Evolutionary conservation across 1,140 invertebrate species (phyloP).

Genomic region (Eupeodes corollae): DNA sequence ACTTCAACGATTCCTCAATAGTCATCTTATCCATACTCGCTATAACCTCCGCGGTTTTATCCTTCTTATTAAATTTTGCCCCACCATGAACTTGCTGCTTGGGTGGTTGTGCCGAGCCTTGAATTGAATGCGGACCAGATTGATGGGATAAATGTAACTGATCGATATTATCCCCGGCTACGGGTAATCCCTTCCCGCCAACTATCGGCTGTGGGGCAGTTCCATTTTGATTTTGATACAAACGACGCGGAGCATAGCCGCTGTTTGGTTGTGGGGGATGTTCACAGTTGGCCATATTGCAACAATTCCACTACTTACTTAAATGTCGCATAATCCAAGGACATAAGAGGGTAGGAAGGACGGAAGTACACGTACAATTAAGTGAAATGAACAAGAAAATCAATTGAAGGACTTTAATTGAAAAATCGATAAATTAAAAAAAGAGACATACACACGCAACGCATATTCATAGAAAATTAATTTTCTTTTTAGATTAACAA

Average conservation of each 20-base stretch:
- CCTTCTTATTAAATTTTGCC: slow-evolving; percentile 18
- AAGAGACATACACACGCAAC: too few species aligned
- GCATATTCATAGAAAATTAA: too few species aligned
- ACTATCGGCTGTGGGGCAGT: background rate
- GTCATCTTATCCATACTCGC: slow-evolving; percentile 13
- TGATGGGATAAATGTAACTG: slow-evolving; percentile 13
- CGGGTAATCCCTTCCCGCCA: slow-evolving; percentile 4
- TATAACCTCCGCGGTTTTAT: slow-evolving; percentile 16
- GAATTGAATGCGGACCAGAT: background rate
- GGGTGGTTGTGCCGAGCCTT: slow-evolving; percentile 6
- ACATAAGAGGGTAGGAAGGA: too few species aligned
- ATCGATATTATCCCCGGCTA: slow-evolving; percentile 10
- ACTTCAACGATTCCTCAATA: slow-evolving; percentile 22
- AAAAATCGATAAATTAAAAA: too few species aligned
- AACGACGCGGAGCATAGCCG: slow-evolving; percentile 28
- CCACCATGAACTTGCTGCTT: background rate
- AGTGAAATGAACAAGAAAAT: too few species aligned
- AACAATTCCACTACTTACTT: too few species aligned
- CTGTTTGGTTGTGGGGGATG: too few species aligned
- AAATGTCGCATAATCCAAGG: too few species aligned
- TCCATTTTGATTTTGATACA: slow-evolving; percentile 16
- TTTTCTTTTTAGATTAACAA: too few species aligned
- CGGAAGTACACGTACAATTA: too few species aligned
- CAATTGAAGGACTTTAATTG: too few species aligned
- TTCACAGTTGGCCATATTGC: too few species aligned